Conservation (phyloP, 2,888 invertebrate genomes). For the Chrysina gloriosa region DNA sequence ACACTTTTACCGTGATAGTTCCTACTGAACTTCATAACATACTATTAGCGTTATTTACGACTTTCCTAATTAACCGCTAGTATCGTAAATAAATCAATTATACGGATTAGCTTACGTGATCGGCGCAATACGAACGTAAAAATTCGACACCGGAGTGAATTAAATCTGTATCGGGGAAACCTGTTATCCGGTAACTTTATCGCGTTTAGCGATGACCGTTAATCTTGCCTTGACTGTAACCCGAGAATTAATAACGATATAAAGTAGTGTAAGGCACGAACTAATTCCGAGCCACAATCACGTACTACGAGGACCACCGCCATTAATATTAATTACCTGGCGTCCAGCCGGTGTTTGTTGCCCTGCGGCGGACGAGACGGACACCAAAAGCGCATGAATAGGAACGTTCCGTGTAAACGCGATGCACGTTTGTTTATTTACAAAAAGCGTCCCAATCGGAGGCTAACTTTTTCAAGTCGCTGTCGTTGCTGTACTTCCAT, state of each 20-base stretch:
- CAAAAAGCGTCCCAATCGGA: slow-evolving; percentile 1
- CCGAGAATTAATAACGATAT: slow-evolving; percentile 2
- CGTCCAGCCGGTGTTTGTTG: not conserved
- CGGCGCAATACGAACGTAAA: not conserved
- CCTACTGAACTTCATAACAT: too few relatives aligned
- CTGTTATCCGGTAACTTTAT: slow-evolving; percentile 10
- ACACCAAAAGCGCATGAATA: not conserved
- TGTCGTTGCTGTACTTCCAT: not conserved
- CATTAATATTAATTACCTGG: slow-evolving; percentile 27
- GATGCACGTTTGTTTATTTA: slow-evolving; percentile 11
- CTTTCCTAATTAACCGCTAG: too few relatives aligned
- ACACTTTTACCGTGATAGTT: too few relatives aligned
- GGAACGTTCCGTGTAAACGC: not conserved
- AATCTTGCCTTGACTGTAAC: slow-evolving; percentile 16
- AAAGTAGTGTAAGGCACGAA: not conserved
- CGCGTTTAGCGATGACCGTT: slow-evolving; percentile 21
- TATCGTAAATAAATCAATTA: slow-evolving; percentile 3
- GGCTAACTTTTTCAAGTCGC: not conserved
- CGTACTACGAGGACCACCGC: slow-evolving; percentile 9
- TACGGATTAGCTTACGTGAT: not conserved
- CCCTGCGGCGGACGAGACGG: slow-evolving; percentile 9
- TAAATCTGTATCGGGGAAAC: slow-evolving; percentile 1
- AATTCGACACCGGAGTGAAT: not conserved
- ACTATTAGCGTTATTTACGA: too few relatives aligned
- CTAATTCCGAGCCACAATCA: slow-evolving; percentile 19